Conservation (phyloP, 2,888 invertebrate genomes). For the Ophioninae sp. region DNA sequence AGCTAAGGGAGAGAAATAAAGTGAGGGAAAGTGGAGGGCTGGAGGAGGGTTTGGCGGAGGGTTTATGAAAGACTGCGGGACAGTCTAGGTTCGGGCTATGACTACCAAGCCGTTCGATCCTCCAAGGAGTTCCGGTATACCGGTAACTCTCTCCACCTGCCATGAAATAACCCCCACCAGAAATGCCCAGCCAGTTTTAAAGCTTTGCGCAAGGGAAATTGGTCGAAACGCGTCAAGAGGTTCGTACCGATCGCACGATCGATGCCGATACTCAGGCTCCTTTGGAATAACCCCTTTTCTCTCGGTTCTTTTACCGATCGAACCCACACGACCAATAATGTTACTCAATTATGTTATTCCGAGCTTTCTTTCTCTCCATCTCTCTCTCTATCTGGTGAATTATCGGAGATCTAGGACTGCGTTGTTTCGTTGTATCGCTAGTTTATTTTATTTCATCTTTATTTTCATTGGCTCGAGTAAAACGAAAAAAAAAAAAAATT, state of each 20-base stretch:
- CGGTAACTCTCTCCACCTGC: constrained; percentile 47
- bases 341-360: background rate
- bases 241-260: constrained; percentile 20
- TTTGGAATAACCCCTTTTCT: background rate
- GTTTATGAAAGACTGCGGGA: constrained; percentile 37
- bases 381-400: too few relatives aligned
- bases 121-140: constrained; percentile 46
- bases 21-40: constrained; percentile 16
- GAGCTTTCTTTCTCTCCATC: background rate
- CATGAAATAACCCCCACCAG: constrained; percentile 28
- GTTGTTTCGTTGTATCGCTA: too few relatives aligned
- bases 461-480: too few relatives aligned
- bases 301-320: background rate
- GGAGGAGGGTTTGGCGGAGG: constrained; percentile 34
- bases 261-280: too few relatives aligned
- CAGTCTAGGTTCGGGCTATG: constrained; percentile 20
- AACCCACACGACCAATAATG: background rate
- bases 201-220: constrained; percentile 51
- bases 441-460: too few relatives aligned
- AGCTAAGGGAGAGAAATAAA: constrained; percentile 36
- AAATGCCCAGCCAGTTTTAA: constrained; percentile 44
- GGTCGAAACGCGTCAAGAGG: constrained; percentile 40
- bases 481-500: too few relatives aligned
- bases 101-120: constrained; percentile 47
- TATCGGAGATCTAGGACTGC: too few relatives aligned